Conservation (phyloP, 2,888 invertebrate species). For the Agrotis ipsilon region DNA sequence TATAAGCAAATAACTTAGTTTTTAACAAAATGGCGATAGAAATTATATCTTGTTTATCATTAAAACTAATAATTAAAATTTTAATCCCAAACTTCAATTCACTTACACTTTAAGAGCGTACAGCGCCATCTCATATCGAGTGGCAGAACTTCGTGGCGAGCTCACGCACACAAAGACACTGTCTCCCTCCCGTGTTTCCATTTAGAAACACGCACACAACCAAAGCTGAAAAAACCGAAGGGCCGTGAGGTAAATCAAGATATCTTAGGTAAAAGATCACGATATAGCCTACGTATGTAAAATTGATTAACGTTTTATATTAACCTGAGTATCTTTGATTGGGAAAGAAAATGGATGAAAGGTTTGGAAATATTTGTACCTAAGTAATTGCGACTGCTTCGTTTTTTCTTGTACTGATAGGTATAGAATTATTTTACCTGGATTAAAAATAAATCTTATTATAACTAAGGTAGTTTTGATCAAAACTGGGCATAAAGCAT, state of each 20-base stretch:
- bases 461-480: too few species aligned
- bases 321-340: conserved; percentile 33
- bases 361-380: conserved; percentile 2
- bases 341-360: conserved; percentile 1
- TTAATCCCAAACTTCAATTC: not conserved
- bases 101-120: conserved; percentile 1
- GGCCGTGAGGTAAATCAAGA: conserved; percentile 64
- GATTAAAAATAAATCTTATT: too few species aligned
- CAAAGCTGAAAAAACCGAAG: conserved; percentile 52
- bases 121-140: conserved; percentile 86
- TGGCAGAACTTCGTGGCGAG: conserved; percentile 77
- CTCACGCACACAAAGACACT: conserved; percentile 58
- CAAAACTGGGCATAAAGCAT: too few species aligned
- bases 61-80: not conserved
- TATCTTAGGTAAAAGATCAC: conserved; percentile 64
- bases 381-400: not conserved
- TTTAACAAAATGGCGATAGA: not conserved
- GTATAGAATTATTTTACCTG: too few species aligned
- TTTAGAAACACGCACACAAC: conserved; percentile 68
- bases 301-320: conserved; percentile 46
- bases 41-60: not conserved
- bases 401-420: too few species aligned
- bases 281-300: conserved; percentile 53
- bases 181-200: conserved; percentile 61
- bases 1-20: not conserved